These are phyloP conservation scores for Nipponacmea schrenckii DNA, from an alignment of 2,888 invertebrate genomes.

Conservation along the genomic window DNA sequence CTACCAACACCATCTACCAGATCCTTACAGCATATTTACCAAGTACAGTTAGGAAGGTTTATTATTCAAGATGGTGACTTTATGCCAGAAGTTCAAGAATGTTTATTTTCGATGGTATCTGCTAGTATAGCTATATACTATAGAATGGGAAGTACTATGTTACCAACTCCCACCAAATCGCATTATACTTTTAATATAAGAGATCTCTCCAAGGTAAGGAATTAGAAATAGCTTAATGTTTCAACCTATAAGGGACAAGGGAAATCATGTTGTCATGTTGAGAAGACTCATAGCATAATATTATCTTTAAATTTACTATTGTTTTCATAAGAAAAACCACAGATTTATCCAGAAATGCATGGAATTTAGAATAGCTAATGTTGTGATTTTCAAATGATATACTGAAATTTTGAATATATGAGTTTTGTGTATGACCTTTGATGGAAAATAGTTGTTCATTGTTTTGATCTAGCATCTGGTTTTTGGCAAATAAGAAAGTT, in stretches of 20 bases:
- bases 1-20: constrained; percentile 66
- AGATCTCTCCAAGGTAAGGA: constrained; percentile 63
- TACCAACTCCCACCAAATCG: constrained; percentile 67
- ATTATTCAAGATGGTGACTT: constrained; percentile 64
- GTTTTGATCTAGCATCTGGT: no score
- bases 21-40: constrained; percentile 67
- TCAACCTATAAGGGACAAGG: no score
- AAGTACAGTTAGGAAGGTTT: constrained; percentile 67
- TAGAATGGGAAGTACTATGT: constrained; percentile 62
- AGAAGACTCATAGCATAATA: not conserved
- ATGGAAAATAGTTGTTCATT: no score
- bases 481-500: no score
- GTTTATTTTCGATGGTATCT: constrained; percentile 62
- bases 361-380: not conserved
- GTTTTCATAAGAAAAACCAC: not conserved
- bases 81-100: constrained; percentile 63
- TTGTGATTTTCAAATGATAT: no score
- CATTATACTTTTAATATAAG: constrained; percentile 68
- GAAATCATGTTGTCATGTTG: no score
- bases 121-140: constrained; percentile 66
- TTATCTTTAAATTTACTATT: not conserved
- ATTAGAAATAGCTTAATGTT: not conserved
- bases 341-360: not conserved
- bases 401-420: no score
- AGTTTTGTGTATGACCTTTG: no score